Evolutionary conservation across 92 coral and sea anemone genomes (phyloP).

Genomic region (Parazoanthus swiftii): DNA sequence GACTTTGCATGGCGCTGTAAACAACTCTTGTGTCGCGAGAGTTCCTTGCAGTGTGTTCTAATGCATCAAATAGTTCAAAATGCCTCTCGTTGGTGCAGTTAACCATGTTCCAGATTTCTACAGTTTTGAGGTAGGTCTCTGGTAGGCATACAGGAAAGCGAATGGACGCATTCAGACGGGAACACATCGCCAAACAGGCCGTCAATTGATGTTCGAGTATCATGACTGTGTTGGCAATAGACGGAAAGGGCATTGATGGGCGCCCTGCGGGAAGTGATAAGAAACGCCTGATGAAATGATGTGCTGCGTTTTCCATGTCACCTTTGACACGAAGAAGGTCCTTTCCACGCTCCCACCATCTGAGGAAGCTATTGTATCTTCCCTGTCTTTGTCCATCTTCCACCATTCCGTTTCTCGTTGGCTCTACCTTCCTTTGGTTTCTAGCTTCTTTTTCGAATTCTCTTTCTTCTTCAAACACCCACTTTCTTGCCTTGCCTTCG

Average conservation of each 20-base stretch:
- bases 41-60: constrained; percentile 38
- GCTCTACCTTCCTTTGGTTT: constrained; percentile 11
- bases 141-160: constrained; percentile 57
- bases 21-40: constrained; percentile 9
- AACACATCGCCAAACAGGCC: constrained; percentile 64
- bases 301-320: constrained; percentile 61
- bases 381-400: constrained; percentile 24
- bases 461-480: constrained; percentile 65
- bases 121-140: constrained; percentile 62
- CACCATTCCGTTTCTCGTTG: constrained; percentile 61
- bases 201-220: constrained; percentile 69
- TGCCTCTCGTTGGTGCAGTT: constrained; percentile 40
- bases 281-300: constrained; percentile 62
- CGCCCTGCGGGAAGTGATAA: constrained; percentile 64
- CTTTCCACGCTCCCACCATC: constrained; percentile 75
- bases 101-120: constrained; percentile 57
- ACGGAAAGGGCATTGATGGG: constrained; percentile 57
- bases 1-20: constrained; percentile 16
- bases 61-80: constrained; percentile 45
- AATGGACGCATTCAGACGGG: constrained; percentile 40
- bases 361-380: constrained; percentile 60
- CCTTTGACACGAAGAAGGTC: constrained; percentile 48
- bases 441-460: constrained; percentile 39
- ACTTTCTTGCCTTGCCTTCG: constrained; percentile 31
- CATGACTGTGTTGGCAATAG: constrained; percentile 70